These are phyloP conservation scores for Rhyacophila evoluta DNA, from an alignment of 2,888 invertebrate species.

Conservation along the genomic window DNA sequence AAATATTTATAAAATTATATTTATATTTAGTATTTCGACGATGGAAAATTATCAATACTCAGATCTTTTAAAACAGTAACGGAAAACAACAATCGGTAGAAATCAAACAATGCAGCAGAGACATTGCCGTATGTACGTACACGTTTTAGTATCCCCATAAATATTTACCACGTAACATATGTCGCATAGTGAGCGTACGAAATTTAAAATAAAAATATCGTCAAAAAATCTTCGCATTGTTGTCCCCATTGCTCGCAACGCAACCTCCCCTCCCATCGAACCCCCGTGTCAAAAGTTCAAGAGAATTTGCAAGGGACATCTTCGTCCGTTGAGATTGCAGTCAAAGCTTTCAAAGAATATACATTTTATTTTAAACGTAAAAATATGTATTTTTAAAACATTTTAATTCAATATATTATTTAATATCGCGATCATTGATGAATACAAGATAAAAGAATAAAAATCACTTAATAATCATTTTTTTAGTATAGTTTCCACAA, in stretches of 20 bases:
- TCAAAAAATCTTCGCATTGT: slow-evolving; percentile 14
- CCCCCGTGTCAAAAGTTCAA: neutral
- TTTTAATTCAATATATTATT: too few relatives aligned
- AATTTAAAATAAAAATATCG: slow-evolving; percentile 2
- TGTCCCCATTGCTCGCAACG: neutral
- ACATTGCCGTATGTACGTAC: neutral
- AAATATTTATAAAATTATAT: too few relatives aligned
- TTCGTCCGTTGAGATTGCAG: neutral
- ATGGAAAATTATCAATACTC: neutral
- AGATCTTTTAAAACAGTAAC: too few relatives aligned
- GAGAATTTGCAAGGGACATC: slow-evolving; percentile 2
- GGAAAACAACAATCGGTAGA: neutral
- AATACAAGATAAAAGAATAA: too few relatives aligned
- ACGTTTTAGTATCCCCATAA: neutral
- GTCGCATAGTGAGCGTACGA: neutral
- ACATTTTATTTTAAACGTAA: too few relatives aligned
- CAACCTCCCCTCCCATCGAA: neutral
- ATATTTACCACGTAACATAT: neutral
- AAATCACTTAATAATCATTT: too few relatives aligned
- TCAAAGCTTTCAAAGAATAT: too few relatives aligned
- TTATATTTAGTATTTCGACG: too few relatives aligned
- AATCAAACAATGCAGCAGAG: neutral
- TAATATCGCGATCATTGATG: too few relatives aligned
- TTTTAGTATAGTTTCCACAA: too few relatives aligned
- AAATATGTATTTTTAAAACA: too few relatives aligned